Conservation (phyloP, 30 jellyfish, hydroid and myxozoan genomes). For the Pelagia noctiluca region DNA sequence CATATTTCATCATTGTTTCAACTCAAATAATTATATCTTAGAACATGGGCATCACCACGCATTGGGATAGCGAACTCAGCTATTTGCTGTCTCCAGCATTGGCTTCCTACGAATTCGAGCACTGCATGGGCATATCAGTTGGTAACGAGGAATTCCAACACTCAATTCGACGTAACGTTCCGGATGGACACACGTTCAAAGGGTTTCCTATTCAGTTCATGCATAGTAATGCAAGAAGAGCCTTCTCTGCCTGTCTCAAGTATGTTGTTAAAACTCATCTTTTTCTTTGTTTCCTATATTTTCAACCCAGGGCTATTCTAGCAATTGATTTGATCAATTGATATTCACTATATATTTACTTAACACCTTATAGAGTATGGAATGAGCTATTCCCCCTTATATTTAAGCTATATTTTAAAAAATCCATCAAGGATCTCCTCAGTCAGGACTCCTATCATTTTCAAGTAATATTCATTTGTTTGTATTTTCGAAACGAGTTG, state of each 20-base stretch:
- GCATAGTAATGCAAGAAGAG: conserved; percentile 82
- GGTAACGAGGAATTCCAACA: conserved; percentile 96
- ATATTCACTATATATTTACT: no score
- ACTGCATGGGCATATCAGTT: conserved; percentile 85
- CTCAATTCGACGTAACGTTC: conserved; percentile 89
- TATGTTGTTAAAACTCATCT: background rate
- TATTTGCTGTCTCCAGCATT: conserved; percentile 90
- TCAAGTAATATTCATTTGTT: no score
- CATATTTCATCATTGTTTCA: background rate
- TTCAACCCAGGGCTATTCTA: no score
- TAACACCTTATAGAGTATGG: no score
- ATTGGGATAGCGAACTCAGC: conserved; percentile 92
- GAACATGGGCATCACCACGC: conserved; percentile 90
- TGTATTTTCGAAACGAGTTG: no score
- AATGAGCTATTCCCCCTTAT: no score
- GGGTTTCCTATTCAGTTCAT: conserved; percentile 96
- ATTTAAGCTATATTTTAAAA: no score
- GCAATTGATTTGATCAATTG: no score
- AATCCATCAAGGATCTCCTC: no score
- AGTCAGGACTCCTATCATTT: no score
- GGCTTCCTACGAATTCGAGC: conserved; percentile 93
- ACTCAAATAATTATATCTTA: background rate
- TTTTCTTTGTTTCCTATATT: background rate
- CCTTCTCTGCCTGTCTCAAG: conserved; percentile 90
- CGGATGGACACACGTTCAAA: conserved; percentile 97